Conservation (phyloP, 2,888 invertebrate species). For the Lasioglossum pauxillum region DNA sequence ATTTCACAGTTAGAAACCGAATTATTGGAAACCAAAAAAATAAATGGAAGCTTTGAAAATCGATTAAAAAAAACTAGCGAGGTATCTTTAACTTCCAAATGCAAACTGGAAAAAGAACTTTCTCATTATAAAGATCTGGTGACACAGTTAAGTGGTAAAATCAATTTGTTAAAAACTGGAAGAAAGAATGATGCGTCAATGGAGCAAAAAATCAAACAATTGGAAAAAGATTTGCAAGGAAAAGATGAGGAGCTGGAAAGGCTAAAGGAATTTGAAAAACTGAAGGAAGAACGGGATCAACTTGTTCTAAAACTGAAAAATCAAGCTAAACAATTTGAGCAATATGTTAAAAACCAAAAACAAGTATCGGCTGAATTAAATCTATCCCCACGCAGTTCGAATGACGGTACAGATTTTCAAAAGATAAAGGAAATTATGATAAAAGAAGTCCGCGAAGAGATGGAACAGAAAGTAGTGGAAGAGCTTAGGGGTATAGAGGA, state of each 20-base stretch:
- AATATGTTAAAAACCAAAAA: conserved; percentile 87
- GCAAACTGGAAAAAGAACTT: conserved; percentile 74
- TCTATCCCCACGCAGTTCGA: conserved; percentile 73
- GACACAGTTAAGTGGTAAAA: conserved; percentile 66
- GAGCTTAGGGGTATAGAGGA: conserved; percentile 87
- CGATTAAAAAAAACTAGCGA: conserved; percentile 75
- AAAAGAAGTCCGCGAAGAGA: conserved; percentile 88
- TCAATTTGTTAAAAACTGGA: conserved; percentile 70
- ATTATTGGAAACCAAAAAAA: conserved; percentile 79
- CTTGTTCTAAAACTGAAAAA: conserved; percentile 87
- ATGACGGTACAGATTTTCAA: conserved; percentile 82
- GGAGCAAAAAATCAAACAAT: conserved; percentile 74
- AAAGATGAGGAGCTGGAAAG: conserved; percentile 74
- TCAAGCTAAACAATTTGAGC: conserved; percentile 88
- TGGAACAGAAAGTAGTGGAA: conserved; percentile 88
- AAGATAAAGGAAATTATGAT: conserved; percentile 85
- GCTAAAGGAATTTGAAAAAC: conserved; percentile 76
- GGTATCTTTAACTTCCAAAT: conserved; percentile 58
- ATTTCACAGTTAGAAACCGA: conserved; percentile 86
- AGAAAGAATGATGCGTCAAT: conserved; percentile 63
- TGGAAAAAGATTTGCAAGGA: conserved; percentile 76
- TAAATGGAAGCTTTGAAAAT: conserved; percentile 79
- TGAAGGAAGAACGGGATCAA: conserved; percentile 86
- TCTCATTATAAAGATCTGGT: conserved; percentile 74
- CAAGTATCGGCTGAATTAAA: conserved; percentile 79